Base-by-base conservation (phyloP, 2,888 invertebrate genomes). In the Matsumyia berberina region DNA sequence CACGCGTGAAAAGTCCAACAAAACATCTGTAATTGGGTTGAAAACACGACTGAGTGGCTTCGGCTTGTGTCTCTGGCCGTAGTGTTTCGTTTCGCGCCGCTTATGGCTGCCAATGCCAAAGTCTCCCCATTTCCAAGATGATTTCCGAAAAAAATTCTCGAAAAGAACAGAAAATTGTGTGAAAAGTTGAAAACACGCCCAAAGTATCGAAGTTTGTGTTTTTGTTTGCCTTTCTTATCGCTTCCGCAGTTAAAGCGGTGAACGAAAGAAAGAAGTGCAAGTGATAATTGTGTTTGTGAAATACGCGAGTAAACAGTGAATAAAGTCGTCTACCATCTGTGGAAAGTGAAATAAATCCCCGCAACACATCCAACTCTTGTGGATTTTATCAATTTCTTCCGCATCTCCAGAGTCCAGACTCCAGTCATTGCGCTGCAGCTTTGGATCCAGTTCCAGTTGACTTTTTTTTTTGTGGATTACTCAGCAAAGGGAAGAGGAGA, bases 11-110 rank as follows among this genome's bases (percentile, higher is more conserved):
- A 53, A 12, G 17, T 39, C 37, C 37, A 24, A 51, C 33, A 69
- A 62, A 78, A 49, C 83, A 83, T 83, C 73, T 67, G 73, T 72
- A 69, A 73, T 57, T 46, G 69, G 69, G 29, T 69, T 70, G 46
- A 29, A 49, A 42, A 46, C 31, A 35, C 39, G 33, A 29, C 17
- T 31, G 55, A 72, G 57, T 42, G 35, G 69, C 69, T 60, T 55
- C 42, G 12, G 15, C 24, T 53, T 33, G 53, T 55, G 24, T n/a
- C n/a, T n/a, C n/a, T n/a, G n/a, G n/a, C n/a, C n/a, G 46, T 29
- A 29, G 74, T 78, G 78, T 58, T 64, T 17, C 33, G 55, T 5
- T 42, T 51, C 44, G 33, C 58, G 51, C 42, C 62, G 69, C 64
- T 35, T 69, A 31, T 60, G 53, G 58, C 72, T 72, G 72, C 72